Evolutionary conservation across 2,797 vertebrate genomes (phyloP).

Genomic region (Alectoris magna): DNA sequence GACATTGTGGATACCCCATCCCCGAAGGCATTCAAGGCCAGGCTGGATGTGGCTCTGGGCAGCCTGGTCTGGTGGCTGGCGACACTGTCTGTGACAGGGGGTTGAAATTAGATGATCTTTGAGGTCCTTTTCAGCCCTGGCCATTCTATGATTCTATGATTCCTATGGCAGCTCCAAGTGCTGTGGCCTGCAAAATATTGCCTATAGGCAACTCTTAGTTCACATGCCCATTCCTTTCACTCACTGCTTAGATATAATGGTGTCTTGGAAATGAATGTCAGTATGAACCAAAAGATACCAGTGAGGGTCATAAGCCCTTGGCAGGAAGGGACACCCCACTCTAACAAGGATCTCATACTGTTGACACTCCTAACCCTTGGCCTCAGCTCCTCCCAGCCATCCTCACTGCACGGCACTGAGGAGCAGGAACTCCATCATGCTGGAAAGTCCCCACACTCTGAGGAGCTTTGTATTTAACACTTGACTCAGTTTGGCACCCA

Average conservation of each 20-base stretch:
- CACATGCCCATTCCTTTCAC: background rate
- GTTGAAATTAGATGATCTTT: no score
- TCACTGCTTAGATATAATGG: slow-evolving; percentile 18
- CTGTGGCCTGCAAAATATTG: background rate
- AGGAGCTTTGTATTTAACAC: slow-evolving; percentile 28
- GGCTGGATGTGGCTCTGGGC: no score
- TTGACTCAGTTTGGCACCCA: slow-evolving; percentile 22
- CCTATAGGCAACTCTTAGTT: slow-evolving; percentile 30
- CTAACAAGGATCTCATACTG: background rate
- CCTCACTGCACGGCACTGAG: background rate
- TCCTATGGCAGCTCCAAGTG: background rate
- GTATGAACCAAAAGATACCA: background rate
- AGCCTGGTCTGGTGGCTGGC: no score
- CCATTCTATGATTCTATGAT: background rate
- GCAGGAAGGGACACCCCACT: background rate
- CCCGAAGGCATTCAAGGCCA: no score
- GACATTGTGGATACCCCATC: no score
- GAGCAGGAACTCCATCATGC: background rate
- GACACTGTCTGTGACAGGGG: no score
- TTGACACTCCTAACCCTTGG: background rate
- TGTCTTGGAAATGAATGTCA: background rate
- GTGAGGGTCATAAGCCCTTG: background rate
- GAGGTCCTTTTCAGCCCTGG: no score
- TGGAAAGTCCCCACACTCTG: background rate
- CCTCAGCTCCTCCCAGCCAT: background rate